Evolutionary conservation across 2,888 invertebrate genomes (phyloP).

Genomic region (Habrosyne pyritoides): DNA sequence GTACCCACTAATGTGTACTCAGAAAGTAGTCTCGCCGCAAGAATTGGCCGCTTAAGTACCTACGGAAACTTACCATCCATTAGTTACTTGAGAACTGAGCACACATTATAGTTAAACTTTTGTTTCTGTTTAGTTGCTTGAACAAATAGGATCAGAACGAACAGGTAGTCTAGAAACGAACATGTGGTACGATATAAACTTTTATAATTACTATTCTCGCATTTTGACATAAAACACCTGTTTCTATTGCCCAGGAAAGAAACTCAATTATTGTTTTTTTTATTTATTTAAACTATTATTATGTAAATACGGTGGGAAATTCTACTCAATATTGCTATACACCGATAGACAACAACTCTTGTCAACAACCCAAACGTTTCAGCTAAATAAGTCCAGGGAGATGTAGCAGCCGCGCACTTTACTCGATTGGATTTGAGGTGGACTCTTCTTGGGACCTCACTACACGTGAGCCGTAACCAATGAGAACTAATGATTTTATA

Average conservation of each 20-base stretch:
- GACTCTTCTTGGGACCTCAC: constrained; percentile 55
- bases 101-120: constrained; percentile 78
- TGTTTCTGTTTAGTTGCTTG: constrained; percentile 60
- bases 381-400: constrained; percentile 69
- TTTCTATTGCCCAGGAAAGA: constrained; percentile 10
- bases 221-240: constrained; percentile 25
- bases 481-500: constrained; percentile 31
- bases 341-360: constrained; percentile 46
- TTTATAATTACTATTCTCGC: constrained; percentile 20
- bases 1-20: constrained; percentile 76
- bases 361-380: constrained; percentile 75
- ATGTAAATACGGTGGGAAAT: constrained; percentile 23
- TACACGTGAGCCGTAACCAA: constrained; percentile 30
- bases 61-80: constrained; percentile 76
- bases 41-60: constrained; percentile 78
- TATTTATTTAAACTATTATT: neutral
- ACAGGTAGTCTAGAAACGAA: constrained; percentile 30
- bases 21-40: constrained; percentile 74
- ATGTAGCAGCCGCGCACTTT: constrained; percentile 69
- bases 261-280: neutral
- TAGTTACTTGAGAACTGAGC: constrained; percentile 67
- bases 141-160: constrained; percentile 50
- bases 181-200: constrained; percentile 26
- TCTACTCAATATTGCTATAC: constrained; percentile 48
- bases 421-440: constrained; percentile 75